These are phyloP conservation scores for Mustelus asterias DNA, from an alignment of 2,113 vertebrate species.

Conservation along the genomic window DNA sequence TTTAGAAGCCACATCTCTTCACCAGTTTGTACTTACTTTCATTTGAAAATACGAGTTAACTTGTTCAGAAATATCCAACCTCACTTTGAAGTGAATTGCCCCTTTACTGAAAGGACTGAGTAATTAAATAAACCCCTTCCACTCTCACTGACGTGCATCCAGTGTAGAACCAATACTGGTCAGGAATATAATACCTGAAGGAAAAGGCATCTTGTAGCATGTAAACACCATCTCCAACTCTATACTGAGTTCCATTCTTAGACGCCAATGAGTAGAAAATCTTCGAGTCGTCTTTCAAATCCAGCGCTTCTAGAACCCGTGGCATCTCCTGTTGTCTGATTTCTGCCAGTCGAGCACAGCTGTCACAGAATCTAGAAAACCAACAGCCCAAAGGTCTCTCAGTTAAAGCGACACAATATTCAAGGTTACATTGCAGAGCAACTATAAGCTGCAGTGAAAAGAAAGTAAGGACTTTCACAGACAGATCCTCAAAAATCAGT, in stretches of 20 bases:
- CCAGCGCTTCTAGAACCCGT: conserved; percentile 60
- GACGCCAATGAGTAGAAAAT: conserved; percentile 64
- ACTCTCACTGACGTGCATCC: neutral
- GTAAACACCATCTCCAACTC: conserved; percentile 75
- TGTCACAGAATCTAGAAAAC: conserved; percentile 70
- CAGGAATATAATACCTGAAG: conserved; percentile 65
- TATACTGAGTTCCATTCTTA: conserved; percentile 73
- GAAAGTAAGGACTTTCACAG: neutral
- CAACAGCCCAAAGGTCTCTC: neutral
- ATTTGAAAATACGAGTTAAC: neutral
- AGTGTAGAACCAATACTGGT: neutral
- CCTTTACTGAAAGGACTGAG: neutral
- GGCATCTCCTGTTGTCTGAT: conserved; percentile 66
- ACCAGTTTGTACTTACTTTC: neutral
- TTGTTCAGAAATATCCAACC: neutral
- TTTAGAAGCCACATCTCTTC: neutral
- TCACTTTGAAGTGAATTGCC: neutral
- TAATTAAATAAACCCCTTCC: neutral
- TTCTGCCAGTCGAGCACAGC: conserved; percentile 67
- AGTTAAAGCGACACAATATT: neutral
- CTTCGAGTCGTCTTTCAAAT: conserved; percentile 58
- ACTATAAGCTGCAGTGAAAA: neutral
- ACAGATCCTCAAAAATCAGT: neutral
- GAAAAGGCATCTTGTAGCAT: conserved; percentile 73
- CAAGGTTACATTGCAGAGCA: neutral